A percentile compares a stretch with the other conserved stretches of the same genome.
Conservation (phyloP, 2,888 invertebrate species). For the Eilema depressum region DNA sequence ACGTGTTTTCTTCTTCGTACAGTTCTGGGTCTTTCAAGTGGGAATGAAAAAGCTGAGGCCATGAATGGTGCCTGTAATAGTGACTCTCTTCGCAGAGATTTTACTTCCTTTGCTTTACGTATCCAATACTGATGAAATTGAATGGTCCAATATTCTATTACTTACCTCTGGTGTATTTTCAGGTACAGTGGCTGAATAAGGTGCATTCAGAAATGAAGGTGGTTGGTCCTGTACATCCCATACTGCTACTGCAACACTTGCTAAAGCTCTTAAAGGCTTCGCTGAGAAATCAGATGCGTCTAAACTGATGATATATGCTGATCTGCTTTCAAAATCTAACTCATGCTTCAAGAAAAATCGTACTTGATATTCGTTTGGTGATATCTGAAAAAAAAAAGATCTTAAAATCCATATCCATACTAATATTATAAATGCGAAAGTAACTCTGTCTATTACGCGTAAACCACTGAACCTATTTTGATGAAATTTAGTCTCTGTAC, state of each 20-base stretch:
- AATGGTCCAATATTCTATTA: background rate
- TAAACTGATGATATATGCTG: conserved; percentile 90
- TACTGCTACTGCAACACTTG: conserved; percentile 91
- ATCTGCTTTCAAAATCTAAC: conserved; percentile 92
- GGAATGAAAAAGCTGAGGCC: too few relatives aligned
- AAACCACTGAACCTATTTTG: too few relatives aligned
- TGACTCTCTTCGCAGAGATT: too few relatives aligned
- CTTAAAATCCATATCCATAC: too few relatives aligned
- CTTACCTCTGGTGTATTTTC: conserved; percentile 90
- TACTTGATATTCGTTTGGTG: conserved; percentile 90
- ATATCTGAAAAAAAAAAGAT: conserved; percentile 79
- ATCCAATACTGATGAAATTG: background rate
- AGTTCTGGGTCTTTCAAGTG: too few relatives aligned
- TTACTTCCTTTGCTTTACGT: too few relatives aligned
- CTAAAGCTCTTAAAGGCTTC: conserved; percentile 88
- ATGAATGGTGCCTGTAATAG: too few relatives aligned
- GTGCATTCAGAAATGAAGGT: conserved; percentile 93
- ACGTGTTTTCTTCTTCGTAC: background rate
- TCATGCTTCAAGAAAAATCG: conserved; percentile 89
- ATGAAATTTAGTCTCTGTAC: too few relatives aligned
- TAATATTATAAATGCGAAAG: too few relatives aligned
- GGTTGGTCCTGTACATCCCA: conserved; percentile 94
- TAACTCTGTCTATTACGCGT: too few relatives aligned
- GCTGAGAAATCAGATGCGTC: conserved; percentile 89
- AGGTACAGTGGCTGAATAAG: conserved; percentile 91